These are phyloP conservation scores for Donacobius atricapilla DNA, from an alignment of 2,113 vertebrate genomes.

Conservation along the genomic window DNA sequence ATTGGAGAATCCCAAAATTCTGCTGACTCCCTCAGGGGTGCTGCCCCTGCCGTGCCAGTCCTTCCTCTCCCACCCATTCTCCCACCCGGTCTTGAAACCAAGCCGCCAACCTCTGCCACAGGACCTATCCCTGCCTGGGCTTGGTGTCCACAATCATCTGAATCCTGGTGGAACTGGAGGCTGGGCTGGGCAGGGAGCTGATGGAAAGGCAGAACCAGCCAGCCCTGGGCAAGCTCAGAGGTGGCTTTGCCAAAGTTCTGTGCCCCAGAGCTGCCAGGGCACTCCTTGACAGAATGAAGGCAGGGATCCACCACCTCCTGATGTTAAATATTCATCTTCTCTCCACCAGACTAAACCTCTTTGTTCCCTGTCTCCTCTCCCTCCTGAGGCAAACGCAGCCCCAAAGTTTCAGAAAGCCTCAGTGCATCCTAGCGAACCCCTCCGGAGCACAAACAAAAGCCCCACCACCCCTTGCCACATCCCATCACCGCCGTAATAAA, in stretches of 20 bases:
- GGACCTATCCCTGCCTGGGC: accelerated
- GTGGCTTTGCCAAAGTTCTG: not conserved
- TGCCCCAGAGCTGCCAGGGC: not conserved
- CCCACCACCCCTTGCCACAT: not conserved
- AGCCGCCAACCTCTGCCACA: not conserved
- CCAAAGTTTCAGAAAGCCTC: not conserved
- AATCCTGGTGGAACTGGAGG: accelerated
- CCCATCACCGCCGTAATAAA: conserved; percentile 45
- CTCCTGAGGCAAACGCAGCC: not conserved
- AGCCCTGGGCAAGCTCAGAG: not conserved
- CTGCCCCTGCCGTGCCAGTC: not conserved
- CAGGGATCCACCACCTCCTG: not conserved
- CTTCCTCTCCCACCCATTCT: not conserved
- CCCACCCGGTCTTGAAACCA: not conserved
- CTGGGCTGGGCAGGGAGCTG: not conserved
- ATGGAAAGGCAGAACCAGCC: not conserved
- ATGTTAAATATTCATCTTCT: not conserved
- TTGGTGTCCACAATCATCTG: accelerated
- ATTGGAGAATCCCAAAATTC: not conserved
- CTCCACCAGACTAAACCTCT: not conserved
- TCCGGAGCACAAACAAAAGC: not conserved
- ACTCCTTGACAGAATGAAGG: not conserved
- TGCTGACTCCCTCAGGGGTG: not conserved
- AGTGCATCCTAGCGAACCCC: not conserved
- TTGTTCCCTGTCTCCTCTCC: not conserved